These are phyloP conservation scores for Tragelaphus scriptus DNA, from an alignment of 2,113 vertebrate genomes.

Conservation along the genomic window DNA sequence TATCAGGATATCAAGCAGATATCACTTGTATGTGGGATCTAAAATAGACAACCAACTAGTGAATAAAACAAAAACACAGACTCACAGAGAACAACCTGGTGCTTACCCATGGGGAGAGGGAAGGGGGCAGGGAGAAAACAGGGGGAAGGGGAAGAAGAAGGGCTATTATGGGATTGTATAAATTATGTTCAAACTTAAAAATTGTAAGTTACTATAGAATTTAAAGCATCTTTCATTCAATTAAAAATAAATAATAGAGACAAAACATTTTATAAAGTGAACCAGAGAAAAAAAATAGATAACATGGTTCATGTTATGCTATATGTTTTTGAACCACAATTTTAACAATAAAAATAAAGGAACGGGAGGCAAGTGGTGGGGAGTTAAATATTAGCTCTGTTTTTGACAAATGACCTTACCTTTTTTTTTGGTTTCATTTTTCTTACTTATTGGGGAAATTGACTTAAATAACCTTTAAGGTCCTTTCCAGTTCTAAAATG, in stretches of 20 bases:
- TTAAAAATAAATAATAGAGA: not conserved
- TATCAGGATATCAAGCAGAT: not conserved
- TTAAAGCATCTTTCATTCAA: not conserved
- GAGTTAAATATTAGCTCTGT: not conserved
- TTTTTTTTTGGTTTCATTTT: not conserved
- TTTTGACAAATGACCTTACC: not conserved
- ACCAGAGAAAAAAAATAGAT: not conserved
- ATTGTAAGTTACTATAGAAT: not conserved
- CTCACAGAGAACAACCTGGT: not conserved
- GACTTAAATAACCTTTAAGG: not conserved
- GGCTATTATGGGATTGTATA: not conserved
- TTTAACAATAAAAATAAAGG: not conserved
- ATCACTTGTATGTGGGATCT: not conserved
- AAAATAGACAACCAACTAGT: not conserved
- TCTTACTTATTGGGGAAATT: not conserved
- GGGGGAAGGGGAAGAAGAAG: not conserved
- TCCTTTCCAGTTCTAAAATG: not conserved
- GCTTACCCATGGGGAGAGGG: not conserved
- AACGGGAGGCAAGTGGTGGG: not conserved
- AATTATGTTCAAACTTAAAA: not conserved
- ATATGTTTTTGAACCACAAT: not conserved
- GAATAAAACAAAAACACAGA: not conserved
- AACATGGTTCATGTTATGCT: not conserved
- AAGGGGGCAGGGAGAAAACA: not conserved
- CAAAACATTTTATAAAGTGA: not conserved